Conservation (phyloP, 2,888 invertebrate species). For the Lasius fuliginosus region DNA sequence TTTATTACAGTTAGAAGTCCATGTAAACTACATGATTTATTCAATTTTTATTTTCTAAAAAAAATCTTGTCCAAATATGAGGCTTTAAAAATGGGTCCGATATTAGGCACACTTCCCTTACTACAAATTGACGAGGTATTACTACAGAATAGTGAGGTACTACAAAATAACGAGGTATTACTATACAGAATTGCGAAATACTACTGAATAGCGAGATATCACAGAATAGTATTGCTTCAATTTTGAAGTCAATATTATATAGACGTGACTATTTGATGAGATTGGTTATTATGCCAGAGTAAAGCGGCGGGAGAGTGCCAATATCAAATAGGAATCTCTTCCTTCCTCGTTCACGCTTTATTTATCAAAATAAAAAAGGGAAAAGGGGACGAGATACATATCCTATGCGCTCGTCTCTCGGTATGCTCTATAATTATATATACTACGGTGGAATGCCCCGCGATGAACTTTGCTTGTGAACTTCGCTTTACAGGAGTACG, state of each 20-base stretch:
- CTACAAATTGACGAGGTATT: not conserved
- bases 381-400: slow-evolving; percentile 10
- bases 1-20: too few species aligned
- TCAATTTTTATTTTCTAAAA: too few species aligned
- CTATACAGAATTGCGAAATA: too few species aligned
- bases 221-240: not conserved
- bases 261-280: not conserved
- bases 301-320: not conserved
- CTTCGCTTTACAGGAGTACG: slow-evolving; percentile 14
- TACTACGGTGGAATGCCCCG: slow-evolving; percentile 4
- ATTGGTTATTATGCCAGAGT: slow-evolving; percentile 4
- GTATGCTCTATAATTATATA: slow-evolving; percentile 26
- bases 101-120: too few species aligned
- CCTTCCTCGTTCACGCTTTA: slow-evolving; percentile 30
- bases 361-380: slow-evolving; percentile 25
- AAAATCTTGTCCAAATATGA: too few species aligned
- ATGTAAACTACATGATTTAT: too few species aligned
- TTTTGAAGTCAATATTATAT: not conserved
- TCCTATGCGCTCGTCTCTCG: not conserved
- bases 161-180: not conserved
- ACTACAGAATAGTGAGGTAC: not conserved
- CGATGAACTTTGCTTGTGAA: slow-evolving; percentile 19
- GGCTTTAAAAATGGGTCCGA: too few species aligned
- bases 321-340: slow-evolving; percentile 12
- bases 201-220: not conserved